Evolutionary conservation across 1,140 invertebrate species (phyloP).

Genomic region (Drosophila melanogaster): Release_6_plus_ISO1_MT NC_004354.4:7428001-7428500

Average conservation of each 20-base stretch:
- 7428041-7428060: slow-evolving; percentile 30
- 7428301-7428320: slow-evolving; percentile 80
- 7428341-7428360: slow-evolving; percentile 72
- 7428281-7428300: slow-evolving; percentile 11
- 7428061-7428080: slow-evolving; percentile 31
- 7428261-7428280: background rate
- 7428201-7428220: slow-evolving; percentile 13
- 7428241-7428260: background rate
- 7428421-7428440: slow-evolving; percentile 80
- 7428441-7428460: slow-evolving; percentile 84
- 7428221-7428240: background rate
- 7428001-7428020: background rate
- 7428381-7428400: slow-evolving; percentile 15
- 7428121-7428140: slow-evolving; percentile 84
- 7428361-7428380: slow-evolving; percentile 20
- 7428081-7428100: slow-evolving; percentile 81
- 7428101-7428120: slow-evolving; percentile 84
- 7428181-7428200: slow-evolving; percentile 39
- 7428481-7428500: slow-evolving; percentile 76
- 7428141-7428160: slow-evolving; percentile 66
- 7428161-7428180: slow-evolving; percentile 29
- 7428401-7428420: slow-evolving; percentile 22
- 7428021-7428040: slow-evolving; percentile 9
- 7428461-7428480: slow-evolving; percentile 84
- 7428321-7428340: slow-evolving; percentile 82